Evolutionary conservation across 2,888 invertebrate species (phyloP).

Genomic region (Diarsia brunnea): DNA sequence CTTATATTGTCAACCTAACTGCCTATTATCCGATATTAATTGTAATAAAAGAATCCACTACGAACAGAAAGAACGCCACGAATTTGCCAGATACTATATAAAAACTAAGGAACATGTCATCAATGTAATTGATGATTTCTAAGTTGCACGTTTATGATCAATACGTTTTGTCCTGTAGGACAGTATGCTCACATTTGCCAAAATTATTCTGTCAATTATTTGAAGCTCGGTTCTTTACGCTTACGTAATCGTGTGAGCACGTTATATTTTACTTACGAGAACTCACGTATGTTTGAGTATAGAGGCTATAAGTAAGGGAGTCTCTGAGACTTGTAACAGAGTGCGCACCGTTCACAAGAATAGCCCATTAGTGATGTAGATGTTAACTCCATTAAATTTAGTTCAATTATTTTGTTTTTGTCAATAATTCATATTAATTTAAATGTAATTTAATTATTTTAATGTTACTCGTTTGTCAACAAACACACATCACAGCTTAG

Average conservation of each 20-base stretch:
- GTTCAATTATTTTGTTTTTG: constrained; percentile 66
- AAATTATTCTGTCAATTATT: constrained; percentile 58
- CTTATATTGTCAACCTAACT: constrained; percentile 1
- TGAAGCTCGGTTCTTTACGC: constrained; percentile 31
- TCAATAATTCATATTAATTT: constrained; percentile 65
- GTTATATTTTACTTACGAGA: constrained; percentile 41
- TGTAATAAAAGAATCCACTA: constrained; percentile 3
- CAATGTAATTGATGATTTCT: constrained; percentile 50
- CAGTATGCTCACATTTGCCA: constrained; percentile 63
- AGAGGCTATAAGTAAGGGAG: constrained; percentile 63
- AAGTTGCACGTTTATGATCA: neutral
- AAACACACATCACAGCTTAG: constrained; percentile 54
- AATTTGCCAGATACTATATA: constrained; percentile 50
- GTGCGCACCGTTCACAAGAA: constrained; percentile 61
- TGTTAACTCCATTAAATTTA: constrained; percentile 65
- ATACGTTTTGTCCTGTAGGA: constrained; percentile 24
- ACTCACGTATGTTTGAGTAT: constrained; percentile 37
- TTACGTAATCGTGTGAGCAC: constrained; percentile 40
- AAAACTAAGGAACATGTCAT: constrained; percentile 26
- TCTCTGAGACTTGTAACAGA: constrained; percentile 48
- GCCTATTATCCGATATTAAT: constrained; percentile 11
- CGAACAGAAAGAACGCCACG: constrained; percentile 36
- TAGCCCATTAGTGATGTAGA: constrained; percentile 66
- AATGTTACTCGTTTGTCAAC: constrained; percentile 43
- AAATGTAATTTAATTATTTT: constrained; percentile 60